Conservation (phyloP, 2,113 vertebrate species). For the Geococcyx californianus region DNA sequence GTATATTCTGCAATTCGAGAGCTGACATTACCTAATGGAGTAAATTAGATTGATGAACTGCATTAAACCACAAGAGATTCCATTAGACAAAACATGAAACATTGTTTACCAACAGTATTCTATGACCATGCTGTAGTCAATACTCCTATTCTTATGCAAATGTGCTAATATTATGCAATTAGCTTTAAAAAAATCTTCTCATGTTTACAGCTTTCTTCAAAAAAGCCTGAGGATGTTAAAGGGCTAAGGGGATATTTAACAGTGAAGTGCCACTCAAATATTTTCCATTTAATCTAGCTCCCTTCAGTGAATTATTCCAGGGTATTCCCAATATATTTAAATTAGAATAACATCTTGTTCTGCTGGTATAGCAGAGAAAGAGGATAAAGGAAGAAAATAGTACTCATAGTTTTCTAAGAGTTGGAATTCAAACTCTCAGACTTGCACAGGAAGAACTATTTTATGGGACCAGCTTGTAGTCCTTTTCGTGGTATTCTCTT, state of each 20-base stretch:
- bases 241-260: not conserved
- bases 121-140: not conserved
- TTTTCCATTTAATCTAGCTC: not conserved
- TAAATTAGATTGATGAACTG: constrained; percentile 8
- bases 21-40: not conserved
- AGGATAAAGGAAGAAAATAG: not conserved
- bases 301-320: not conserved
- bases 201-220: not conserved
- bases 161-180: not conserved
- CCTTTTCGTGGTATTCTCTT: constrained; percentile 2
- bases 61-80: not conserved
- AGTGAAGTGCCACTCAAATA: not conserved
- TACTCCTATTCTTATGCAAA: not conserved
- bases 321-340: not conserved
- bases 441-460: not conserved
- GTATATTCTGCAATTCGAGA: not conserved
- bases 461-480: not conserved
- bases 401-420: not conserved
- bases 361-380: not conserved
- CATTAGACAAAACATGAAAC: not conserved
- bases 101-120: not conserved
- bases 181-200: not conserved
- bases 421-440: not conserved
- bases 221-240: not conserved
- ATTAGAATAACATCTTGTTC: not conserved